Conservation (phyloP, 2,888 invertebrate genomes). For the Protophormia terraenovae region DNA sequence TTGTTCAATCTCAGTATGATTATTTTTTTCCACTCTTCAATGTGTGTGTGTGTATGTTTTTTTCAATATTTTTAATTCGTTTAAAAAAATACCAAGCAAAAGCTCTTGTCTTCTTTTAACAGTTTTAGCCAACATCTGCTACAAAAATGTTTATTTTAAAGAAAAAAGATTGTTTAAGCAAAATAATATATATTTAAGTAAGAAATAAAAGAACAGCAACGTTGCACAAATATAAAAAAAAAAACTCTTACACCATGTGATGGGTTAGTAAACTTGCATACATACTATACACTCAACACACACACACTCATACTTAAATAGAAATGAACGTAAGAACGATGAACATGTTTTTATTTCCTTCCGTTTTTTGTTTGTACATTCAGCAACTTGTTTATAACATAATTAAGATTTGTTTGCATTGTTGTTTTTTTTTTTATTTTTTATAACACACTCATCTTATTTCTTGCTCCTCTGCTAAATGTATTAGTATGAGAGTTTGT, state of each 20-base stretch:
- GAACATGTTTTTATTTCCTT: conserved; percentile 39
- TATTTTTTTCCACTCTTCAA: not conserved
- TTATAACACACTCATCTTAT: not conserved
- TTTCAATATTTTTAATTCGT: conserved; percentile 46
- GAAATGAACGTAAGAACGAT: not conserved
- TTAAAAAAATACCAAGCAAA: not conserved
- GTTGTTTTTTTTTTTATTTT: conserved; percentile 16
- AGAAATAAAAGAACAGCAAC: not conserved
- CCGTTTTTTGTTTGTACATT: conserved; percentile 26
- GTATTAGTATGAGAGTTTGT: not conserved
- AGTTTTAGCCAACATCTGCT: conserved; percentile 58
- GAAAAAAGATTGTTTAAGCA: too few relatives aligned
- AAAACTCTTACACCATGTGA: not conserved
- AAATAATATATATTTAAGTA: too few relatives aligned
- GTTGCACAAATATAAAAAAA: not conserved
- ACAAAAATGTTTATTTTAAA: conserved; percentile 37
- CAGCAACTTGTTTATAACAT: conserved; percentile 65
- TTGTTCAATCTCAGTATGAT: conserved; percentile 50
- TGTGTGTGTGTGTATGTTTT: too few relatives aligned
- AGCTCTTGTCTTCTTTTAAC: conserved; percentile 38
- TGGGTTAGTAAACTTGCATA: too few relatives aligned
- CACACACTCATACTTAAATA: not conserved
- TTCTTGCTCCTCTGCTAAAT: not conserved
- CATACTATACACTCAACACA: not conserved
- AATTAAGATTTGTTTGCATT: conserved; percentile 66